Evolutionary conservation across 2,113 vertebrate species (phyloP).

Genomic region (Coturnix japonica): DNA sequence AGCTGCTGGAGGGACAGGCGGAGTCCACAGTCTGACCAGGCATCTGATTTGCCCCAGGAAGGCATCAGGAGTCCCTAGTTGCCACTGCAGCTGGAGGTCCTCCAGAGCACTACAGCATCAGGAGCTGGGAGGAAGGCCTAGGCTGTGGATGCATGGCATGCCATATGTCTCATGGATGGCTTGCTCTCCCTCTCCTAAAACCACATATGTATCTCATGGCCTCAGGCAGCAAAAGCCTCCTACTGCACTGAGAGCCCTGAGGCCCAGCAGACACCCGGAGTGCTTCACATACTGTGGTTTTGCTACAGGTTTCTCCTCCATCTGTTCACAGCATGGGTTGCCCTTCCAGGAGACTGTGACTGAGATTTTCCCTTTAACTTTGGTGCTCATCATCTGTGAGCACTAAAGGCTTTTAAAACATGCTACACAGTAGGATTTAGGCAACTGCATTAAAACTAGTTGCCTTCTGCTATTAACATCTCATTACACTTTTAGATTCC

Average conservation of each 20-base stretch:
- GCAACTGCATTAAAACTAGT: not conserved
- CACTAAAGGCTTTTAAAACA: not conserved
- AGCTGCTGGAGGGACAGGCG: not conserved
- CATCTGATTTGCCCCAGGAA: not conserved
- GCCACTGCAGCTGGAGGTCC: not conserved
- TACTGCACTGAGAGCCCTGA: not conserved
- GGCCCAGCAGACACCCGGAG: rapidly evolving
- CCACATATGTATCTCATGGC: not conserved
- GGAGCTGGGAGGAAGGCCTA: not conserved
- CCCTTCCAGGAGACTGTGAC: not conserved
- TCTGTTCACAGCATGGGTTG: not conserved
- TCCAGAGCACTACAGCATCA: not conserved
- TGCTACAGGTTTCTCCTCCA: not conserved
- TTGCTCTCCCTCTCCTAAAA: not conserved
- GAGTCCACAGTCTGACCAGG: not conserved
- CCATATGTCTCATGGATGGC: not conserved
- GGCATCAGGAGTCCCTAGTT: not conserved
- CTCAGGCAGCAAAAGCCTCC: not conserved
- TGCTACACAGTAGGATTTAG: not conserved
- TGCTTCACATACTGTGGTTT: not conserved
- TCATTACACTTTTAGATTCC: not conserved
- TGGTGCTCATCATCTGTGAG: not conserved
- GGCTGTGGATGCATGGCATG: not conserved
- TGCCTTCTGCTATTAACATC: not conserved
- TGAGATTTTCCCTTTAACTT: not conserved